phyloP scores from a whole-genome alignment of 2,113 vertebrate species.

The Thamnaconus septentrionalis region DNA sequence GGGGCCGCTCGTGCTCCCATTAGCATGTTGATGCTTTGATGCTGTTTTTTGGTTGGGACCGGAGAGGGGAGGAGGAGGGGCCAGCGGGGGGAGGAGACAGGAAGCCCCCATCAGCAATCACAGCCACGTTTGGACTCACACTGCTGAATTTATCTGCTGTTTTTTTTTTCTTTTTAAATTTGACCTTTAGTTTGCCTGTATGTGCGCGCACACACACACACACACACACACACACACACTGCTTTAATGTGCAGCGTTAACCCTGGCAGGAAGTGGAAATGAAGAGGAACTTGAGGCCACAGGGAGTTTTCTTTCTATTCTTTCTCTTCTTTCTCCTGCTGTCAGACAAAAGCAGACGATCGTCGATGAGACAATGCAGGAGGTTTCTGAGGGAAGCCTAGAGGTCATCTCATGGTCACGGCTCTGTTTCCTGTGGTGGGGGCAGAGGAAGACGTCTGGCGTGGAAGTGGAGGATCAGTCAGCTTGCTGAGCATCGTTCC shows the following conservation, averaged over 20 bases:
- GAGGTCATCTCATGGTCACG: slow-evolving; percentile 55
- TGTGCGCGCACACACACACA: not conserved
- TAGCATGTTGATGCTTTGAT: slow-evolving; percentile 99
- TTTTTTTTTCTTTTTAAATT: slow-evolving; percentile 19
- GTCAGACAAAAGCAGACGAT: not conserved
- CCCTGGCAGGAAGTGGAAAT: too few relatives aligned
- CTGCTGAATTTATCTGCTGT: slow-evolving; percentile 60
- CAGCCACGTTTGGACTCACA: slow-evolving; percentile 83
- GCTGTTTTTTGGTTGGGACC: slow-evolving; percentile 91
- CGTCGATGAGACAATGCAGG: not conserved
- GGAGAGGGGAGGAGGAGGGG: slow-evolving; percentile 80
- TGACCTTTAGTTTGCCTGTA: slow-evolving; percentile 48
- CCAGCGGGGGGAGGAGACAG: slow-evolving; percentile 50
- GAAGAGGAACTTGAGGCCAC: too few relatives aligned
- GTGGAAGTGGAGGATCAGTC: too few relatives aligned
- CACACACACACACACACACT: too few relatives aligned
- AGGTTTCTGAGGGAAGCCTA: not conserved
- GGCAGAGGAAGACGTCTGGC: too few relatives aligned
- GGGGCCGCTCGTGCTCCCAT: slow-evolving; percentile 94
- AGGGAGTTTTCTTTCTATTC: too few relatives aligned
- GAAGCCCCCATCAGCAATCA: slow-evolving; percentile 83
- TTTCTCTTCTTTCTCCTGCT: too few relatives aligned
- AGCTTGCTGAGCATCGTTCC: not conserved
- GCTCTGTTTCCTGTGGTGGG: not conserved
- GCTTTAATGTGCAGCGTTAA: too few relatives aligned